Evolutionary conservation across 2,888 invertebrate species (phyloP).

Genomic region (Callinectes sapidus): DNA sequence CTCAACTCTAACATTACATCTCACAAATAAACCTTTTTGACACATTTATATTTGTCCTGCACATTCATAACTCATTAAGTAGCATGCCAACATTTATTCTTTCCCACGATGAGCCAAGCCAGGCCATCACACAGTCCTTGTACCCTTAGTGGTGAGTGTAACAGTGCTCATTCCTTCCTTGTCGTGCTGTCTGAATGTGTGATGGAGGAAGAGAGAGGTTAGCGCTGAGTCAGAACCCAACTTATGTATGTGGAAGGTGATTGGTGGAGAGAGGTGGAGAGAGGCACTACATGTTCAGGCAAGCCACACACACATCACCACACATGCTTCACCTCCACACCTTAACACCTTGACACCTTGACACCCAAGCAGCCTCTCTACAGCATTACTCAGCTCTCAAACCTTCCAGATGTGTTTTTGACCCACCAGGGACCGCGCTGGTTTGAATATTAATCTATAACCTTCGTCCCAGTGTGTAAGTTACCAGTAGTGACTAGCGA

Average conservation of each 20-base stretch:
- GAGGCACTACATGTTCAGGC: background rate
- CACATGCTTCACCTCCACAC: background rate
- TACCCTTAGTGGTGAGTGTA: background rate
- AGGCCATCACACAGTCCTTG: no score
- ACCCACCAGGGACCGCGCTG: background rate
- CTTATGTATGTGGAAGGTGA: background rate
- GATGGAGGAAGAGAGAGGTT: background rate
- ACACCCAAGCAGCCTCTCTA: background rate
- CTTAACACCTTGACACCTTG: no score
- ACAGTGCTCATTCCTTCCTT: background rate
- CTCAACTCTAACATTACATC: no score
- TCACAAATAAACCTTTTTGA: no score
- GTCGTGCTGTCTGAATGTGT: background rate
- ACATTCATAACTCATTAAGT: no score
- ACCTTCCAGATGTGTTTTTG: slow-evolving; percentile 31
- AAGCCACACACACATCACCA: background rate
- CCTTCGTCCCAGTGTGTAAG: background rate
- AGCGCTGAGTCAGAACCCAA: no score
- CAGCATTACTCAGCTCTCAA: background rate
- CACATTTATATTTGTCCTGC: no score
- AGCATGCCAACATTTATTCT: no score
- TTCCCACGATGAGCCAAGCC: no score
- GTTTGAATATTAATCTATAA: background rate
- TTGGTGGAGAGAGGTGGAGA: no score
- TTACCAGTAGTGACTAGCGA: background rate